Evolutionary conservation across 2,113 vertebrate genomes (phyloP), one percentile per base, ranked within the genome.

Genomic region (Mormyrus lacerda): DNA sequence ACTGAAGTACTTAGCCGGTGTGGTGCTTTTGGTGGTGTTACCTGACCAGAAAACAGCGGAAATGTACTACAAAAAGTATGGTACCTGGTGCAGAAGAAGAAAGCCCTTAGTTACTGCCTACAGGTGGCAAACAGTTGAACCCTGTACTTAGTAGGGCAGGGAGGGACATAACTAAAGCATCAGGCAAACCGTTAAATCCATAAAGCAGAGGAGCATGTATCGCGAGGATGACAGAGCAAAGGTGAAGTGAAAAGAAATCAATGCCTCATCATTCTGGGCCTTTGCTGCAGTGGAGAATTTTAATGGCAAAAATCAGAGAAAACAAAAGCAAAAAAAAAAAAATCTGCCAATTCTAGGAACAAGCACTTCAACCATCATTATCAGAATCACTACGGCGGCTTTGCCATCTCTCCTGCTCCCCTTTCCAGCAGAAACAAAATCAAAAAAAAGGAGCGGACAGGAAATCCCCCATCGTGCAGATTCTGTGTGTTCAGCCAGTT

Each of bases 261-360:
- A 88, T 31, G 45, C 42, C 21, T 6, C n/a, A 1, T 1, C 82
- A 85, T 24, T 85, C 44, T 15, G 3, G 79, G 42, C n/a, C 0
- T 84, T 92, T 94, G 84, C 93, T 92, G 93, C 91, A 93, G 13
- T 48, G 93, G 89, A 93, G 85, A 92, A 92, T 85, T 95, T 95
- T 95, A 95, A 94, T 95, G 94, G 94, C 91, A 93, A 93, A 92
- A 88, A 88, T 88, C 92, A 91, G 91, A 92, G 91, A 55, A 91
- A 91, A 91, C 86, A 90, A 92, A 92, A 93, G 91, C 90, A 79
- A 85, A 53, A 89, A 53, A 48, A 90, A 85, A 85, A 50, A 88
- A 53, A 42, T 27, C 21, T 51, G 48, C 10, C 5, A 2, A 6
- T 7, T 42, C 50, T 83, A 31, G 19, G 51, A 50, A 89, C 47